These are phyloP conservation scores for Oryzaephilus surinamensis DNA, from an alignment of 1,140 invertebrate genomes.

Conservation along the genomic window DNA sequence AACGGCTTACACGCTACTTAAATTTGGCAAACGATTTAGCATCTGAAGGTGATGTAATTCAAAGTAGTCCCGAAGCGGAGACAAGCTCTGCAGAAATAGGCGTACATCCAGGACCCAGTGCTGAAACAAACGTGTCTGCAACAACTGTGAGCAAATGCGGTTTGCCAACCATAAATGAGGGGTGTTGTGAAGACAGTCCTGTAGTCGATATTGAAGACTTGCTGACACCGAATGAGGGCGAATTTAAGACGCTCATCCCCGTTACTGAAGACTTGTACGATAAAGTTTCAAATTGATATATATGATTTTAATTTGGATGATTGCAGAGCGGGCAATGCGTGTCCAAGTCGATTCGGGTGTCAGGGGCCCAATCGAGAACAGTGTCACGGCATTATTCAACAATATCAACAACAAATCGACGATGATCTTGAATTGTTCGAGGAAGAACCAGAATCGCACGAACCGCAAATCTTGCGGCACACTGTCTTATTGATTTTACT, in stretches of 20 bases:
- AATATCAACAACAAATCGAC: constrained; percentile 42
- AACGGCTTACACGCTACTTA: constrained; percentile 38
- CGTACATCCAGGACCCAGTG: constrained; percentile 30
- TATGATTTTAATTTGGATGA: neutral
- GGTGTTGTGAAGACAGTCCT: constrained; percentile 35
- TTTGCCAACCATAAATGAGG: constrained; percentile 28
- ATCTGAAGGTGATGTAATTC: too few species aligned
- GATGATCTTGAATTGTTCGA: constrained; percentile 42
- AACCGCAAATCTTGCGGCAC: constrained; percentile 69
- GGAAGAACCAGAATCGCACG: constrained; percentile 43
- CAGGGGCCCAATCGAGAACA: constrained; percentile 38
- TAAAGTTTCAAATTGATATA: neutral
- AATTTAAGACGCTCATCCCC: constrained; percentile 4
- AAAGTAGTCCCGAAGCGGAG: constrained; percentile 8
- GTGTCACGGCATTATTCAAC: constrained; percentile 41
- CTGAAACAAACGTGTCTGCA: constrained; percentile 10
- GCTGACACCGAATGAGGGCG: constrained; percentile 1
- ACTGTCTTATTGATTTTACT: constrained; percentile 73
- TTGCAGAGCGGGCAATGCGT: constrained; percentile 18
- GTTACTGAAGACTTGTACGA: neutral
- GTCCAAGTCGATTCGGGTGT: constrained; percentile 40
- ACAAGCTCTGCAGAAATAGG: constrained; percentile 10
- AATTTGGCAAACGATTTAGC: constrained; percentile 34
- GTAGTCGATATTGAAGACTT: constrained; percentile 65
- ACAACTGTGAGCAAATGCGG: constrained; percentile 25